Evolutionary conservation across 1,140 invertebrate species (phyloP).

Genomic region (Tenebrio molitor): DNA sequence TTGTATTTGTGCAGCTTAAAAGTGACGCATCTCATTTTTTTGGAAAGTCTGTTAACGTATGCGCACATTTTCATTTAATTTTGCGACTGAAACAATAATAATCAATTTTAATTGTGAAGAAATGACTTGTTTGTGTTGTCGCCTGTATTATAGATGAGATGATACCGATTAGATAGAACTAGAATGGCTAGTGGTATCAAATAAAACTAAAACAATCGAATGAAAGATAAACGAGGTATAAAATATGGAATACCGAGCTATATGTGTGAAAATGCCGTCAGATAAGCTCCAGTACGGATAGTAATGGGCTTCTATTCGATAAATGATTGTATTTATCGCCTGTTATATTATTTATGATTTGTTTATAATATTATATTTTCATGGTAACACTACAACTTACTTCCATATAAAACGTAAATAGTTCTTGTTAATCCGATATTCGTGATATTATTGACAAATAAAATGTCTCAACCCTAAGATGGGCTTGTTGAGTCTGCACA

Average conservation of each 20-base stretch:
- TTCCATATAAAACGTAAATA: background rate
- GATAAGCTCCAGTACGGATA: slow-evolving; percentile 30
- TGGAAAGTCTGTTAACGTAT: too few relatives aligned
- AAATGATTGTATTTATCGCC: slow-evolving; percentile 30
- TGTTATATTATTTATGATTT: slow-evolving; percentile 28
- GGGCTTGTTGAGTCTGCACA: too few relatives aligned
- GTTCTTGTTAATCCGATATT: too few relatives aligned
- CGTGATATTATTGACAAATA: background rate
- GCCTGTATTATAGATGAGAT: slow-evolving; percentile 24
- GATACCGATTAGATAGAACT: slow-evolving; percentile 19
- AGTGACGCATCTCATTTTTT: too few relatives aligned
- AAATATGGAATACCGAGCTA: slow-evolving; percentile 31
- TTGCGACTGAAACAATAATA: too few relatives aligned
- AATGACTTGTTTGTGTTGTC: background rate
- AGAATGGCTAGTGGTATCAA: slow-evolving; percentile 19
- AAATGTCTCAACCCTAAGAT: too few relatives aligned
- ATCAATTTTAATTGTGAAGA: too few relatives aligned
- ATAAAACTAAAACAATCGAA: slow-evolving; percentile 32
- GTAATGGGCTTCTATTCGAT: slow-evolving; percentile 31
- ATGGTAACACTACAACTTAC: background rate
- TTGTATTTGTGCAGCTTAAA: too few relatives aligned
- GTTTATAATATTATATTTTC: slow-evolving; percentile 30
- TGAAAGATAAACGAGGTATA: slow-evolving; percentile 32
- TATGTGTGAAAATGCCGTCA: slow-evolving; percentile 37
- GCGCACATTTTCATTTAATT: too few relatives aligned